Percentiles rank a stretch among this genome's conserved stretches.
These are phyloP conservation scores for Pogonocherus hispidulus DNA, from an alignment of 2,888 invertebrate species.

Conservation along the genomic window DNA sequence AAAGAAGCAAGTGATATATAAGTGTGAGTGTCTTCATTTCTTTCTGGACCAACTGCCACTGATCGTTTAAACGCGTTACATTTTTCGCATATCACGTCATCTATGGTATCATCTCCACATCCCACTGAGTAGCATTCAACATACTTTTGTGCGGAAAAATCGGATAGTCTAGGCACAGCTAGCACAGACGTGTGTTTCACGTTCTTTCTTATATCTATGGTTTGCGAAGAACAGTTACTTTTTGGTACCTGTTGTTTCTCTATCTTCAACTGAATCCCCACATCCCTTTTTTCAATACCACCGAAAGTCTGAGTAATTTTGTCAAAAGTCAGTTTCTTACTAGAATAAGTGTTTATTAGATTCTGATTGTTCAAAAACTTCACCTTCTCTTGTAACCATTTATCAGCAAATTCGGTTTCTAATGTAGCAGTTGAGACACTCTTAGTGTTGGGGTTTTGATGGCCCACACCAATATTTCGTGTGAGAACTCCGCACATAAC, in stretches of 20 bases:
- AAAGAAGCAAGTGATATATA: conserved; percentile 69
- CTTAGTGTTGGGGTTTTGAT: conserved; percentile 65
- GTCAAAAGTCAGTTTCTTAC: conserved; percentile 46
- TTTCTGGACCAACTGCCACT: conserved; percentile 74
- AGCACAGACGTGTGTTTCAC: conserved; percentile 39
- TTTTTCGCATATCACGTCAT: conserved; percentile 70
- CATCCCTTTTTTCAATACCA: conserved; percentile 52
- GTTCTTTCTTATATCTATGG: conserved; percentile 44
- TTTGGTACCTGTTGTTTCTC: conserved; percentile 41
- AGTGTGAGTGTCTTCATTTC: conserved; percentile 55
- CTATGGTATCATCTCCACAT: conserved; percentile 70
- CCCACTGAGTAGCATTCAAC: conserved; percentile 70
- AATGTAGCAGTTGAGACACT: conserved; percentile 62
- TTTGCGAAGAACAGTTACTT: conserved; percentile 55
- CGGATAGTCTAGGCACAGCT: conserved; percentile 61
- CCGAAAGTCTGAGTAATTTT: conserved; percentile 60
- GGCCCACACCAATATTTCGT: conserved; percentile 74
- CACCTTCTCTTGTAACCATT: conserved; percentile 64
- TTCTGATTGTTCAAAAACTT: conserved; percentile 59
- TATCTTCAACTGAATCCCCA: conserved; percentile 55
- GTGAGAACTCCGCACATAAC: conserved; percentile 76
- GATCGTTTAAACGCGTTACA: conserved; percentile 70
- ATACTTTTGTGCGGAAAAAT: conserved; percentile 64
- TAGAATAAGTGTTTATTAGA: conserved; percentile 31
- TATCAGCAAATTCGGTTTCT: conserved; percentile 57